These are phyloP conservation scores for Mionectes olivaceus DNA, from an alignment of 2,797 vertebrate species.

Conservation along the genomic window DNA sequence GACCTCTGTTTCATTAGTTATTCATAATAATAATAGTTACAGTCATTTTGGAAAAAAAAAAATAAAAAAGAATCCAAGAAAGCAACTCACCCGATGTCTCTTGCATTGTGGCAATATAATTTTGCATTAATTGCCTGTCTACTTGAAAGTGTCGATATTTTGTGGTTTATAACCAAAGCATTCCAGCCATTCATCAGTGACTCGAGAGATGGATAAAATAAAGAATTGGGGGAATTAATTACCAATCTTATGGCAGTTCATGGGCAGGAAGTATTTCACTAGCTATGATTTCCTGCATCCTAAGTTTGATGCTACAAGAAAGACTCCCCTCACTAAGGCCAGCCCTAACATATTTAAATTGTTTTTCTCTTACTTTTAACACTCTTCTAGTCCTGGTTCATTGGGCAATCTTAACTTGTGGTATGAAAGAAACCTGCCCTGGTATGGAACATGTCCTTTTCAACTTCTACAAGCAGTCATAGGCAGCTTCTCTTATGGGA, in stretches of 20 bases:
- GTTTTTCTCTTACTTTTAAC: neutral
- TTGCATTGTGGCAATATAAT: conserved; percentile 14
- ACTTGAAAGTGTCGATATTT: conserved; percentile 10
- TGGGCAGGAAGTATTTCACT: neutral
- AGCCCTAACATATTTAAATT: neutral
- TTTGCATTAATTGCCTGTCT: conserved; percentile 36
- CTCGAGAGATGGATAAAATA: conserved; percentile 35
- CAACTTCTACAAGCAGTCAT: neutral
- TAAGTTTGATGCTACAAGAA: neutral
- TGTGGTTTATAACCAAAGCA: conserved; percentile 56
- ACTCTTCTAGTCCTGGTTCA: neutral
- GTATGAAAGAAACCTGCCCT: neutral
- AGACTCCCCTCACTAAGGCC: neutral
- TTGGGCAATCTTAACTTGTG: neutral
- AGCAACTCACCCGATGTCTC: neutral
- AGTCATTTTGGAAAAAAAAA: neutral
- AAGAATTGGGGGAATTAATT: conserved; percentile 51
- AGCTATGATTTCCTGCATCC: neutral
- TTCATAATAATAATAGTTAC: neutral
- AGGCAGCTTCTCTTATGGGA: neutral
- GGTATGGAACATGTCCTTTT: neutral
- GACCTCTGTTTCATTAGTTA: neutral
- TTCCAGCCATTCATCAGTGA: conserved; percentile 20
- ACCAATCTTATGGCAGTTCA: neutral
- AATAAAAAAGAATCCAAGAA: neutral